phyloP scores from a whole-genome alignment of 2,113 vertebrate species.

The Bos indicus region DNA sequence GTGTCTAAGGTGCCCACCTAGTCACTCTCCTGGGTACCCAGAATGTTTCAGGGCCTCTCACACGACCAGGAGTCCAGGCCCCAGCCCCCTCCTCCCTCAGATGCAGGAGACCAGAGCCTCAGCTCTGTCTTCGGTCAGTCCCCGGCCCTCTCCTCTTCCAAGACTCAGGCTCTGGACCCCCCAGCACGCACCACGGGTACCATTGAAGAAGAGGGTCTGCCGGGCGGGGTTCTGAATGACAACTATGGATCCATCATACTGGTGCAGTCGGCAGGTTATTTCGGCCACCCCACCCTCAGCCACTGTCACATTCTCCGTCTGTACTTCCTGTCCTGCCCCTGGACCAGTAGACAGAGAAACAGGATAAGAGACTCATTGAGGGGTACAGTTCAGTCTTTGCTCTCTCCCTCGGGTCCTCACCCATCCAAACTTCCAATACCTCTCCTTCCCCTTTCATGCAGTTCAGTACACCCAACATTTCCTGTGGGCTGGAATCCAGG shows the following conservation, averaged over 20 bases:
- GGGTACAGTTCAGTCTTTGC: neutral
- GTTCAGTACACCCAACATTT: neutral
- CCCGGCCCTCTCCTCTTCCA: neutral
- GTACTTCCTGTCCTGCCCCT: conserved; percentile 87
- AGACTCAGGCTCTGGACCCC: neutral
- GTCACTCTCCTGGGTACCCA: neutral
- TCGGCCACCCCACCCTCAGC: conserved; percentile 90
- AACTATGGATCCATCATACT: conserved; percentile 94
- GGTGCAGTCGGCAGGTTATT: conserved; percentile 92
- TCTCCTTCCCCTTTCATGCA: neutral
- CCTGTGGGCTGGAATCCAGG: neutral
- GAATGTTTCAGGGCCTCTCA: neutral
- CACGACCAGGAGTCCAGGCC: neutral
- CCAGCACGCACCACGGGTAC: conserved; percentile 81
- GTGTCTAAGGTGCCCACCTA: neutral
- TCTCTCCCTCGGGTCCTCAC: neutral
- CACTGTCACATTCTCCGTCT: conserved; percentile 93
- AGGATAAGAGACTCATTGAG: neutral
- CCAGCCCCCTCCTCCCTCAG: neutral
- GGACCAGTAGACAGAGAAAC: conserved; percentile 24
- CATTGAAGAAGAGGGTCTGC: conserved; percentile 95
- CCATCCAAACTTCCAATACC: neutral
- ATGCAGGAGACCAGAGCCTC: neutral
- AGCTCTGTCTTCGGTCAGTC: too few relatives aligned
- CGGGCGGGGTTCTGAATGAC: conserved; percentile 94